Conservation (phyloP, 1,140 invertebrate species). For the Aphaenogaster floridana region DNA sequence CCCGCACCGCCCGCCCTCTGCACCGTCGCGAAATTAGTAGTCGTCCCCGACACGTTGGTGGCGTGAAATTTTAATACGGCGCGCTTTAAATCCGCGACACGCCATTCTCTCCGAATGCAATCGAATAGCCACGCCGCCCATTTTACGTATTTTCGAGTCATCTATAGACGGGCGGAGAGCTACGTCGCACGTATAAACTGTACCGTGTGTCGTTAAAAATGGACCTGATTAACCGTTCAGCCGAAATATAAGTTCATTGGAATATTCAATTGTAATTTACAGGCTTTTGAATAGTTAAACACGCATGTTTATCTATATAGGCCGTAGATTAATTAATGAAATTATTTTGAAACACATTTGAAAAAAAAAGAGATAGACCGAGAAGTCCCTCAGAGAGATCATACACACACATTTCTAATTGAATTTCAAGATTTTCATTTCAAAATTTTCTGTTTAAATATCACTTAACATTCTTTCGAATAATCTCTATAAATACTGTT, state of each 20-base stretch:
- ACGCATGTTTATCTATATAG: neutral
- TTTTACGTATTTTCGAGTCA: conserved; percentile 15
- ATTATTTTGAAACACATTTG: neutral
- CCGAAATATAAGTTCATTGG: neutral
- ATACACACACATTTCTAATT: neutral
- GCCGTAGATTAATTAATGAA: neutral
- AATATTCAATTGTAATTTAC: conserved; percentile 11
- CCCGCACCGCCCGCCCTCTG: conserved; percentile 41
- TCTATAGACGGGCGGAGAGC: neutral
- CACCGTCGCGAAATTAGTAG: conserved; percentile 58
- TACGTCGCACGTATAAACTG: neutral
- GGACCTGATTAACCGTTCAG: conserved; percentile 1
- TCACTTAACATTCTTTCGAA: neutral
- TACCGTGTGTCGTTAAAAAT: conserved; percentile 6
- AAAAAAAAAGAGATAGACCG: neutral
- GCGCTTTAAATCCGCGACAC: conserved; percentile 55
- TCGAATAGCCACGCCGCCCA: conserved; percentile 27
- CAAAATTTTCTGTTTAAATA: neutral
- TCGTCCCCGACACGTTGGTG: conserved; percentile 55
- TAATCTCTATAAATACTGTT: neutral
- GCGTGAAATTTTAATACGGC: conserved; percentile 62
- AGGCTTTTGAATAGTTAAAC: neutral
- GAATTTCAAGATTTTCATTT: neutral
- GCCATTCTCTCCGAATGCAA: conserved; percentile 41
- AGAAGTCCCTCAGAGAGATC: neutral